Percentiles rank a stretch among this genome's conserved stretches.
Evolutionary conservation across 2,888 invertebrate species (phyloP).

Genomic region (Clanis bilineata): DNA sequence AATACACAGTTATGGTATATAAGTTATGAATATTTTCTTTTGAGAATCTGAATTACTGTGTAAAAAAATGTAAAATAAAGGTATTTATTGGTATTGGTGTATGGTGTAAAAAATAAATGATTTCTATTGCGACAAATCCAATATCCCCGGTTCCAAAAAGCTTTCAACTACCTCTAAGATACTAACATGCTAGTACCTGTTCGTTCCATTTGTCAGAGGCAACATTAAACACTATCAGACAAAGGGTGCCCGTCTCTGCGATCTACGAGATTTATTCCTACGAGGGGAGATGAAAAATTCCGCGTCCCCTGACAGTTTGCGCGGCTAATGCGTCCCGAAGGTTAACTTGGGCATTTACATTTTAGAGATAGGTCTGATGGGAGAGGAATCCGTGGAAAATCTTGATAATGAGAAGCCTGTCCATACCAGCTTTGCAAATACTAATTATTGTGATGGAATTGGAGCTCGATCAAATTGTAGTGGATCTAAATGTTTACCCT

Average conservation of each 20-base stretch:
- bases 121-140: background rate
- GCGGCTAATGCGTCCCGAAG: conserved; percentile 46
- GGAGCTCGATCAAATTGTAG: too few species aligned
- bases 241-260: conserved; percentile 39
- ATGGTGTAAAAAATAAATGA: background rate
- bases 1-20: too few species aligned
- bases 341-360: conserved; percentile 41
- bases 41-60: too few species aligned
- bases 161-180: background rate
- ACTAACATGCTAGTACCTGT: background rate
- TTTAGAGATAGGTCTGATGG: conserved; percentile 13
- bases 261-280: conserved; percentile 57
- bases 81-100: too few species aligned
- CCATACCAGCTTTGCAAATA: too few species aligned
- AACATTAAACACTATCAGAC: conserved; percentile 11
- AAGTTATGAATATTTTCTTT: too few species aligned
- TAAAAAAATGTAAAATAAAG: too few species aligned
- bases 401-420: background rate
- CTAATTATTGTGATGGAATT: too few species aligned
- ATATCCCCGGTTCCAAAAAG: background rate
- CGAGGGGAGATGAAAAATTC: conserved; percentile 53
- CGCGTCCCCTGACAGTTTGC: conserved; percentile 42
- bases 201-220: conserved; percentile 29
- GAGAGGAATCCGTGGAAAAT: background rate
- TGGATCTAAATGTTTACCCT: too few species aligned